Percentiles rank a stretch among this genome's conserved stretches.
Evolutionary conservation across 2,888 invertebrate genomes (phyloP).

Genomic region (Drosophila macrospina): DNA sequence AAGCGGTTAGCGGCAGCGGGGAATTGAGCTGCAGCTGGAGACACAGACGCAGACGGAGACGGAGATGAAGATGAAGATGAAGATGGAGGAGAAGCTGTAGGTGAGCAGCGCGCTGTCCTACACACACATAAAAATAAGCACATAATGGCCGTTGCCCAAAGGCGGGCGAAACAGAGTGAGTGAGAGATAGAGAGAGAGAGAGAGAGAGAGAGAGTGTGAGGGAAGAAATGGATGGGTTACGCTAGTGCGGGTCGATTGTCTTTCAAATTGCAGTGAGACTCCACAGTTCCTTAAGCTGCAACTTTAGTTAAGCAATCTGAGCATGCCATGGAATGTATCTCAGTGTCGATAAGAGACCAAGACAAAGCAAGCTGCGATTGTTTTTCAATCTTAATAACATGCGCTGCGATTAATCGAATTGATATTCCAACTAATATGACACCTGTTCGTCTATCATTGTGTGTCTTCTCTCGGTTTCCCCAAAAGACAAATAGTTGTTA

Average conservation of each 20-base stretch:
- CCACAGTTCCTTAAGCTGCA: background rate
- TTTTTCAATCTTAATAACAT: conserved; percentile 26
- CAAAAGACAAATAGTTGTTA: conserved; percentile 6
- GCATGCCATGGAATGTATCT: conserved; percentile 8
- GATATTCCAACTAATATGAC: conserved; percentile 30
- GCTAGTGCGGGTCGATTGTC: conserved; percentile 38
- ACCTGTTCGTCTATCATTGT: conserved; percentile 8
- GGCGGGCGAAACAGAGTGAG: conserved; percentile 3
- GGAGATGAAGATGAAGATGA: background rate
- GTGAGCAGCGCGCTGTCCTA: conserved; percentile 1
- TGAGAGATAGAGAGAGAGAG: background rate
- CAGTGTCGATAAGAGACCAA: background rate
- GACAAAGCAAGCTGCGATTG: conserved; percentile 4
- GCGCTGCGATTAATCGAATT: conserved; percentile 30
- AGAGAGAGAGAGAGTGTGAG: background rate
- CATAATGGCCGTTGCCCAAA: conserved; percentile 62
- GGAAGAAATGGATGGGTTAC: background rate
- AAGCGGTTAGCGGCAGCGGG: background rate
- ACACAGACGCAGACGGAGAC: background rate
- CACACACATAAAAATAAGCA: conserved; percentile 68
- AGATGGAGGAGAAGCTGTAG: conserved; percentile 10
- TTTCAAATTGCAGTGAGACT: conserved; percentile 27
- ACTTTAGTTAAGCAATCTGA: conserved; percentile 18
- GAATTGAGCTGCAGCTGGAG: background rate
- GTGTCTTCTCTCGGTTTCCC: background rate